These are phyloP conservation scores for Trididemnum miniatum DNA, from an alignment of 23 tunicate species.

Conservation along the genomic window DNA sequence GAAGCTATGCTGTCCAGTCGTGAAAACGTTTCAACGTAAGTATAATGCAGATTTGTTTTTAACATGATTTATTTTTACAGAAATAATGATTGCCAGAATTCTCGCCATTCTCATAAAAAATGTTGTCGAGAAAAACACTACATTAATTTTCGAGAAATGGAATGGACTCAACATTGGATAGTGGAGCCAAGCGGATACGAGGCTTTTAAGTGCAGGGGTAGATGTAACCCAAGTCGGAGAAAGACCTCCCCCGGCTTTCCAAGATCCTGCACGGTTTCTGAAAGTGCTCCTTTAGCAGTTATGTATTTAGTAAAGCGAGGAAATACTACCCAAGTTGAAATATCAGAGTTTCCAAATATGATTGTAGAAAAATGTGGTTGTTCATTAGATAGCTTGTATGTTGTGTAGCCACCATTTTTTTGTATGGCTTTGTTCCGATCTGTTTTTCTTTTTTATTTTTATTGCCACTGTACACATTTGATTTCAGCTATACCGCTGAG, in stretches of 20 bases:
- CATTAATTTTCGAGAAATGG: conserved; percentile 72
- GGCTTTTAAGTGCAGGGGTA: conserved; percentile 64
- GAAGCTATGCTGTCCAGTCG: too few relatives aligned
- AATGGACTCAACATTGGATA: conserved; percentile 81
- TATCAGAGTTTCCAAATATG: conserved; percentile 91
- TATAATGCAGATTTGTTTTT: too few relatives aligned
- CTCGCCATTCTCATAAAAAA: not conserved
- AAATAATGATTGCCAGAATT: not conserved
- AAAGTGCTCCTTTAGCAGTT: conserved; percentile 66
- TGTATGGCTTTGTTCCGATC: not conserved
- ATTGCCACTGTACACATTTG: not conserved
- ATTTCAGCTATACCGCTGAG: not conserved
- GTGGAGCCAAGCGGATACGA: conserved; percentile 81
- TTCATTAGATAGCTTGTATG: conserved; percentile 54
- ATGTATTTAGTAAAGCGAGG: conserved; percentile 83
- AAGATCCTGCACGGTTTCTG: conserved; percentile 63
- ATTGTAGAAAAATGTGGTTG: conserved; percentile 72
- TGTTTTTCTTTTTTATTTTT: not conserved
- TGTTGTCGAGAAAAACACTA: conserved; percentile 68
- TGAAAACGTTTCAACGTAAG: too few relatives aligned
- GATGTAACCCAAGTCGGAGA: conserved; percentile 42
- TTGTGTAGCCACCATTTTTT: conserved; percentile 16
- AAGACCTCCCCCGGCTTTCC: conserved; percentile 31
- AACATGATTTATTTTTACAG: not conserved
- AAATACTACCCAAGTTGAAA: conserved; percentile 48